Percentiles rank a stretch among this genome's conserved stretches.
Evolutionary conservation across 2,888 invertebrate species (phyloP).

Genomic region (Acanthosepion esculentum): DNA sequence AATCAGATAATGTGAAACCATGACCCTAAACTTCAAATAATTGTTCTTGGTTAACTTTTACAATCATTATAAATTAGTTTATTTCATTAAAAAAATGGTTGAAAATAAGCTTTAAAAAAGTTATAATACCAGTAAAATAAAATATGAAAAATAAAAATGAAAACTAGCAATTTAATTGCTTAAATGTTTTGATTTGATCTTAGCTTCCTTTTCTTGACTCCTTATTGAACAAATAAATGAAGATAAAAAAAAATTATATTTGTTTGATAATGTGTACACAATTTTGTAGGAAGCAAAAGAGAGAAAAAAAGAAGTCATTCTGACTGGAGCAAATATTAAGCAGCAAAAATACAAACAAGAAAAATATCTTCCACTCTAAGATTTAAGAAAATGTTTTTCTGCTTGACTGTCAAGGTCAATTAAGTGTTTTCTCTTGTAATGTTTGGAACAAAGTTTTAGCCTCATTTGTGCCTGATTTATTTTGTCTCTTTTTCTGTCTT

Average conservation of each 20-base stretch:
- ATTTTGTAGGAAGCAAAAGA: background rate
- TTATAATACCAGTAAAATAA: background rate
- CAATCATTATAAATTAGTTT: background rate
- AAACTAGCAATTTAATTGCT: background rate
- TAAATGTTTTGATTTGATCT: background rate
- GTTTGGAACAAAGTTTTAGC: background rate
- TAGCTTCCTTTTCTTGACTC: background rate
- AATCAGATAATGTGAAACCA: background rate
- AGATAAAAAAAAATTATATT: background rate
- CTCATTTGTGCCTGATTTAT: background rate
- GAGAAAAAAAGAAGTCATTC: background rate
- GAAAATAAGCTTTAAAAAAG: background rate
- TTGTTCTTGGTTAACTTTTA: background rate
- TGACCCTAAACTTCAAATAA: background rate
- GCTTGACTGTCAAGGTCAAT: background rate
- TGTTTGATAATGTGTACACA: constrained; percentile 9
- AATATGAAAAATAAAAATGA: background rate
- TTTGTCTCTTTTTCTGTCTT: background rate
- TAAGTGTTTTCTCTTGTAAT: constrained; percentile 14
- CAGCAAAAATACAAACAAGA: background rate
- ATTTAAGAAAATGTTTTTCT: constrained; percentile 20
- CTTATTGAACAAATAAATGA: constrained; percentile 10
- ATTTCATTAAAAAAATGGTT: background rate
- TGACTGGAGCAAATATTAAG: background rate
- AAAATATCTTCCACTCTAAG: background rate